phyloP scores from a whole-genome alignment of 2,888 invertebrate genomes.

The Chirona hameri region DNA sequence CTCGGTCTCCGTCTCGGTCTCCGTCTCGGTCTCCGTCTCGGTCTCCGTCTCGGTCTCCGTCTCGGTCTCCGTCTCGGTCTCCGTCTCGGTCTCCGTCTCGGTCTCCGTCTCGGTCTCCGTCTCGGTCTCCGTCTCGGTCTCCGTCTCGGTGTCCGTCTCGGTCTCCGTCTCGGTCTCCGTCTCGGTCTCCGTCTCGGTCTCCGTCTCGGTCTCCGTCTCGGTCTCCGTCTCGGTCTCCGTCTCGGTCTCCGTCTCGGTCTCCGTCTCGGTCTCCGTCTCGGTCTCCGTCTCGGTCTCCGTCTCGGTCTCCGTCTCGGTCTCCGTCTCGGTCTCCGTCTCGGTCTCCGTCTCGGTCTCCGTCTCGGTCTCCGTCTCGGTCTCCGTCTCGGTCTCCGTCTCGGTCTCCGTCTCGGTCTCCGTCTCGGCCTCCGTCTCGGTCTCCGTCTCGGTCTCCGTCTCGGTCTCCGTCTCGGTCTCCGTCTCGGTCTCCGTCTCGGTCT shows the following conservation, averaged over 20 bases:
- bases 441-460: too few relatives aligned
- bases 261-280: too few relatives aligned
- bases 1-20: neutral
- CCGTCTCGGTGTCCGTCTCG: too few relatives aligned
- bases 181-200: neutral
- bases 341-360: neutral
- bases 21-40: neutral
- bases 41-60: neutral
- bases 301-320: neutral
- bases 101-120: neutral
- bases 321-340: neutral
- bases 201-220: neutral
- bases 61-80: neutral
- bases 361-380: too few relatives aligned
- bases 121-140: neutral
- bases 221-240: too few relatives aligned
- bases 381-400: neutral
- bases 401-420: neutral
- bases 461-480: too few relatives aligned
- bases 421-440: neutral
- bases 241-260: too few relatives aligned
- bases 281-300: neutral
- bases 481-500: too few relatives aligned
- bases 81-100: neutral
- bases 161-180: too few relatives aligned